phyloP scores from a whole-genome alignment of 2,113 vertebrate species.

The Amphiprion ocellaris region DNA sequence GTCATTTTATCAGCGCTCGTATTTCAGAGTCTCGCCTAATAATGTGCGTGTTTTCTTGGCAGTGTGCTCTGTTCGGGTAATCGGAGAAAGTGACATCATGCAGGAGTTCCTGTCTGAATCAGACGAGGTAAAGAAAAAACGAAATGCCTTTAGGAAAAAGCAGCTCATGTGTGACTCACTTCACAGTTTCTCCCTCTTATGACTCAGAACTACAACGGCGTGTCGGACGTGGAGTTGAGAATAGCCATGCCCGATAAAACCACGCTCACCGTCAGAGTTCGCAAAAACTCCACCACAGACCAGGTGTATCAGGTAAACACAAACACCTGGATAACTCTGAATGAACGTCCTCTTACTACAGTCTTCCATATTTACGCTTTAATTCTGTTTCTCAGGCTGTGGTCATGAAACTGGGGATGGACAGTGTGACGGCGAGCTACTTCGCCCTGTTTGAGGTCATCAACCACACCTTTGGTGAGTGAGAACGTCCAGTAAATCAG shows the following conservation, averaged over 20 bases:
- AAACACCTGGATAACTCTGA: too few relatives aligned
- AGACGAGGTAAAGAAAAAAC: constrained; percentile 88
- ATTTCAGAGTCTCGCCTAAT: background rate
- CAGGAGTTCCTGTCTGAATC: constrained; percentile 98
- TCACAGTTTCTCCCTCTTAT: background rate
- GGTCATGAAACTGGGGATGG: constrained; percentile 92
- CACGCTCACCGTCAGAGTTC: constrained; percentile 90
- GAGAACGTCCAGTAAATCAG: background rate
- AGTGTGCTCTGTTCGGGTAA: constrained; percentile 96
- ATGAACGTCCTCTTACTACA: too few relatives aligned
- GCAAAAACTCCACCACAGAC: constrained; percentile 97
- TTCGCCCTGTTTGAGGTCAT: constrained; percentile 98
- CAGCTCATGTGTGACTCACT: constrained; percentile 29
- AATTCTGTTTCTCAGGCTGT: constrained; percentile 84
- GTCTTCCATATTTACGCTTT: background rate
- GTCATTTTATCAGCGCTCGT: background rate
- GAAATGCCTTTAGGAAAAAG: background rate
- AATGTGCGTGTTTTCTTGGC: constrained; percentile 8
- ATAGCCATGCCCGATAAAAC: constrained; percentile 93
- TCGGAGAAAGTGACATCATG: constrained; percentile 98
- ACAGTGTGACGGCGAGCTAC: constrained; percentile 93
- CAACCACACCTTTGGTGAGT: constrained; percentile 96
- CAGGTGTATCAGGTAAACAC: constrained; percentile 95
- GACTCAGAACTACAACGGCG: constrained; percentile 92
- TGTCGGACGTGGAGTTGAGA: constrained; percentile 94